Base-by-base conservation (phyloP, 2,888 invertebrate genomes). In the Megaustenia siamemsis region DNA sequence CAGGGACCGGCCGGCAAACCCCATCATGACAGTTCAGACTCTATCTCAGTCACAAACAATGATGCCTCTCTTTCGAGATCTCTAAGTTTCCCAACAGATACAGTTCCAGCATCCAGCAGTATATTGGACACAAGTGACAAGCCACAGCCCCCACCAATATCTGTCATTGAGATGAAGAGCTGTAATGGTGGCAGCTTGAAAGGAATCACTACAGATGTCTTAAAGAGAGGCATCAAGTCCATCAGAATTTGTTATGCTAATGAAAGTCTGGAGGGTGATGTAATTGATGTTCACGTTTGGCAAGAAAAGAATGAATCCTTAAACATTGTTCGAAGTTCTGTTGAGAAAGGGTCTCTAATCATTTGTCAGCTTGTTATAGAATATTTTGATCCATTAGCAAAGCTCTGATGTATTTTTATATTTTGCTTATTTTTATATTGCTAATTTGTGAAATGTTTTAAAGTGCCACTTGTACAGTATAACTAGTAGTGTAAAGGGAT, bases 251-350 rank as follows among this genome's bases (percentile, higher is more conserved):
- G 89, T 69, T 93, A 90, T 81, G 83, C 87, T 38, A 90, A 90
- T 10, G 93, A 93, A 82, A 90, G 90, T 83, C 75, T 88, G 28
- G 91, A 92, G 40, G 91, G 90, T 6, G 92, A 93, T 73, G 73
- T 86, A 0, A 77, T 93, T 28, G 85, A 88, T 45, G 88, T 92
- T 0, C 87, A 87, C 60, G 85, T 89, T 15, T 93, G 93, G 93
- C 88, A 66, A 10, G 76, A 49, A 8, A 81, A 84, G 12, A 63
- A 45, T 32, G 45, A 68, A 35, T 71, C 83, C 32, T n/a, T n/a
- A n/a, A 80, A 75, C 40, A 69, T 56, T 21, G 63, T 87, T 32
- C 60, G 84, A 40, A 83, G 86, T 77, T 86, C 86, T 32, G 43
- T 87, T 35, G 83, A 86, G 80, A 86, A 86, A 53, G 77, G 35